These are phyloP conservation scores for Drosophila formosana DNA, from an alignment of 2,888 invertebrate species.

Conservation along the genomic window DNA sequence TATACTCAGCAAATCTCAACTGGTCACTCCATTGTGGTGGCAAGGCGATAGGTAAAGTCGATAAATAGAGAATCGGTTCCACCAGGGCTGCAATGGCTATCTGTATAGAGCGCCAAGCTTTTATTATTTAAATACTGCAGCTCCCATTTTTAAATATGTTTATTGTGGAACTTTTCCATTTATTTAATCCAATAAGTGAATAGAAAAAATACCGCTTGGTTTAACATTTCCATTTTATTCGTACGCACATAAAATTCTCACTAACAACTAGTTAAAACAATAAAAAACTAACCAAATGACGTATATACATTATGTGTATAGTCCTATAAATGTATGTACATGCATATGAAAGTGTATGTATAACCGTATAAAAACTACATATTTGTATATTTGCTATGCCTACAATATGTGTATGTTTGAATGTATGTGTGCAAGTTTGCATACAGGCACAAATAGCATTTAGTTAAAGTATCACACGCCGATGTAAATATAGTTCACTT, in stretches of 20 bases:
- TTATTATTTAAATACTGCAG: conserved; percentile 12
- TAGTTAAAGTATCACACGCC: conserved; percentile 81
- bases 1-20: neutral
- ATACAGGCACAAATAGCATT: conserved; percentile 57
- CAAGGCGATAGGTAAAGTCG: conserved; percentile 20
- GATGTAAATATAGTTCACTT: conserved; percentile 58
- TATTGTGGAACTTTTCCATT: too few species aligned
- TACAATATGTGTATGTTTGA: conserved; percentile 28
- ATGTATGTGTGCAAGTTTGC: conserved; percentile 8
- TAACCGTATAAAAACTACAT: conserved; percentile 53
- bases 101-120: neutral
- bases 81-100: conserved; percentile 13
- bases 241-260: conserved; percentile 28
- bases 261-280: conserved; percentile 33
- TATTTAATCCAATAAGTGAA: too few species aligned
- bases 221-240: conserved; percentile 46
- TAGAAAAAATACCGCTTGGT: too few species aligned
- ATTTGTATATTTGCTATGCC: conserved; percentile 56
- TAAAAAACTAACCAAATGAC: conserved; percentile 41
- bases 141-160: neutral
- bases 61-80: neutral
- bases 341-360: conserved; percentile 48
- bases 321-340: conserved; percentile 43
- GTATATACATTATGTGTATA: conserved; percentile 54
- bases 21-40: neutral